Evolutionary conservation across 1,140 invertebrate species (phyloP).

Genomic region (Drosophila eugracilis): DNA sequence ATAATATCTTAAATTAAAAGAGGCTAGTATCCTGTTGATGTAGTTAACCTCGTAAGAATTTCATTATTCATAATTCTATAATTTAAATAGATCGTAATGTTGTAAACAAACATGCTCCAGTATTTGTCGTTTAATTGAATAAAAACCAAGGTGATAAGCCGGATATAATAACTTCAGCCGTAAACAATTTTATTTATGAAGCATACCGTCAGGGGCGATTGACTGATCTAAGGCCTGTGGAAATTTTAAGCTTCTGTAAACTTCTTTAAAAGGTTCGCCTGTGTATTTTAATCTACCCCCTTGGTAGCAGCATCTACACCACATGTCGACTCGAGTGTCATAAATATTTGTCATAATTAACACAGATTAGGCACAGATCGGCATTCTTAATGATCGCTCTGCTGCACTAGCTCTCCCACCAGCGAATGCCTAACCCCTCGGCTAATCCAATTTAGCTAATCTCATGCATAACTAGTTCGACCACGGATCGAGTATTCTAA

Average conservation of each 20-base stretch:
- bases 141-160: conserved; percentile 2
- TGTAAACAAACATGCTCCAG: too few relatives aligned
- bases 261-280: too few relatives aligned
- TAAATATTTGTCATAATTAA: conserved; percentile 55
- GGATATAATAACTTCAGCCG: conserved; percentile 9
- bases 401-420: conserved; percentile 24
- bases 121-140: not conserved
- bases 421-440: conserved; percentile 1
- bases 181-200: conserved; percentile 19
- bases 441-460: conserved; percentile 53
- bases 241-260: too few relatives aligned
- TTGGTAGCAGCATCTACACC: not conserved
- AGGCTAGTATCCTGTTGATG: too few relatives aligned
- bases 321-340: conserved; percentile 9
- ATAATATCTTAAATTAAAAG: too few relatives aligned
- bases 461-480: conserved; percentile 46
- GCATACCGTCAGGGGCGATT: conserved; percentile 20
- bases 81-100: too few relatives aligned
- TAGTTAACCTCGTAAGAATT: too few relatives aligned
- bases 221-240: not conserved
- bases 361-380: conserved; percentile 48
- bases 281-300: too few relatives aligned
- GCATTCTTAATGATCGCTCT: conserved; percentile 25
- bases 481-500: conserved; percentile 45
- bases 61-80: too few relatives aligned